A percentile compares a stretch with the other conserved stretches of the same genome.
phyloP scores from a whole-genome alignment of 2,797 vertebrate species.

The Alfaro cultratus region DNA sequence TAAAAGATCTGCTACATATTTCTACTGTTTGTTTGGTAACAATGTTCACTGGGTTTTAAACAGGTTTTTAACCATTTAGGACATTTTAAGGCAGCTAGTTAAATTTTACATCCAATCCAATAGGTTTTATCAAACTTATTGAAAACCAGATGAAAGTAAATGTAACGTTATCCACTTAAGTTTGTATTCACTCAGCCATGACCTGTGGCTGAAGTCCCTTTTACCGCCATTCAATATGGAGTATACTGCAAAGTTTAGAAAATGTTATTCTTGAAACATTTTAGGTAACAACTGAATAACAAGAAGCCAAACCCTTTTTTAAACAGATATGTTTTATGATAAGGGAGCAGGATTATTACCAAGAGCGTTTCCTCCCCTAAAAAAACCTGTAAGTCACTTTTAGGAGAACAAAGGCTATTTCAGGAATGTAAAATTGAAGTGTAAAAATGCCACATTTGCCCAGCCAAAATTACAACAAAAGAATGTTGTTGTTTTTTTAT shows the following conservation, averaged over 20 bases:
- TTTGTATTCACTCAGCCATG: background rate
- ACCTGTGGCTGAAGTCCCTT: background rate
- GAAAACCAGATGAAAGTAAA: background rate
- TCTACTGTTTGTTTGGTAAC: background rate
- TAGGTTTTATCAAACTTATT: background rate
- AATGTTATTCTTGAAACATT: background rate
- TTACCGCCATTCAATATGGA: background rate
- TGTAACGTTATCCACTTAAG: background rate
- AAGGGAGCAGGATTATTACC: background rate
- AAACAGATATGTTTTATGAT: background rate
- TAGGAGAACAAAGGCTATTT: background rate
- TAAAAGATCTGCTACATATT: background rate
- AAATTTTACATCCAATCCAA: background rate
- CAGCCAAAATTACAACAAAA: background rate
- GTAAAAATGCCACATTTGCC: background rate
- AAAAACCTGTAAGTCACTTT: background rate
- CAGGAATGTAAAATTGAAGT: background rate
- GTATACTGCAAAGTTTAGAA: background rate
- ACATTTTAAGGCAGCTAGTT: background rate
- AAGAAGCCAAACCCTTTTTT: background rate
- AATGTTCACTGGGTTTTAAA: background rate
- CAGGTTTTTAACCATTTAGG: background rate
- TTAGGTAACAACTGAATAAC: background rate
- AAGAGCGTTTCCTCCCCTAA: background rate
- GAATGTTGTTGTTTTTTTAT: background rate